These are phyloP conservation scores for Argyrosomus japonicus DNA, from an alignment of 2,113 vertebrate genomes.

Conservation along the genomic window DNA sequence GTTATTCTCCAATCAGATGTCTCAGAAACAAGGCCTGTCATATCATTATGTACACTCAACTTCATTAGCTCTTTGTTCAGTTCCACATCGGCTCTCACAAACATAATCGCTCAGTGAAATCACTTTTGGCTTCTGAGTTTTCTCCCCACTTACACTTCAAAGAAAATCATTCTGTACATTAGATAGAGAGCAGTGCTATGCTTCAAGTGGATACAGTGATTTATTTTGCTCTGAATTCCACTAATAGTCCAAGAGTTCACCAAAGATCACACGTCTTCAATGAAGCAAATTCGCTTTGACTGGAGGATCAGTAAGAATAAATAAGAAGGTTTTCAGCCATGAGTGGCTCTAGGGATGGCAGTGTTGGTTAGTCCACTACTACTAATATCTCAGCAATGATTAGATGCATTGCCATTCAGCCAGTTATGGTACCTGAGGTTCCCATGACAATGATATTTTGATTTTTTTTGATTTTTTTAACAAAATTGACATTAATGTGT, in stretches of 20 bases:
- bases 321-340: too few relatives aligned
- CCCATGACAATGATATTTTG: too few relatives aligned
- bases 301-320: too few relatives aligned
- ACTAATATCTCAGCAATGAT: not conserved
- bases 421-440: too few relatives aligned
- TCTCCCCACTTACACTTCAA: slow-evolving; percentile 26
- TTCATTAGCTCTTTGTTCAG: slow-evolving; percentile 62
- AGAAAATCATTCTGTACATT: not conserved
- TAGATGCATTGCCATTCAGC: not conserved
- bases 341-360: too few relatives aligned
- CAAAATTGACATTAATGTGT: too few relatives aligned
- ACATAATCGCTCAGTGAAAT: slow-evolving; percentile 25
- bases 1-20: slow-evolving; percentile 61
- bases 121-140: slow-evolving; percentile 31
- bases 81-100: slow-evolving; percentile 32
- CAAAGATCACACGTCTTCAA: not conserved
- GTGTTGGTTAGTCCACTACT: not conserved
- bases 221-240: not conserved
- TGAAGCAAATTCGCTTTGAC: too few relatives aligned
- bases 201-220: not conserved
- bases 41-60: slow-evolving; percentile 21
- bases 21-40: slow-evolving; percentile 52
- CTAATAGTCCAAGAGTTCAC: not conserved
- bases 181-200: not conserved
- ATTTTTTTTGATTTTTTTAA: too few relatives aligned